Base-by-base conservation (phyloP, 2,888 invertebrate genomes). In the Meghimatium bilineatum region DNA sequence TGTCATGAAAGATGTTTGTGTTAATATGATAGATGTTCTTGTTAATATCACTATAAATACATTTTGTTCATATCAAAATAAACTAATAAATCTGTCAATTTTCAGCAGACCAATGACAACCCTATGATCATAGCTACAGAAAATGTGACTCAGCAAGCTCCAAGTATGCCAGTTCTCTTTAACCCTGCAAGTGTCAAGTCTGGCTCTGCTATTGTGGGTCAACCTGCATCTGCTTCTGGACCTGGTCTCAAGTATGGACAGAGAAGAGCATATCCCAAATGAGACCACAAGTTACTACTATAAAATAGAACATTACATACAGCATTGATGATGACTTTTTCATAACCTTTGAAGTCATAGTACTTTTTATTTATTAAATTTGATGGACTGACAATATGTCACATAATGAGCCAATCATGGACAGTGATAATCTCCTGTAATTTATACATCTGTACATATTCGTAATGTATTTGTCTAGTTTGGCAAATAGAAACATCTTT, bases 171-270 rank as follows among this genome's bases (percentile, higher is more conserved):
- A 2, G 87, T 89, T 79, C 89, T 93, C 90, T 93, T 91, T 87
- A 91, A 92, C 86, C 93, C 93, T 1, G 86, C 92, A 66, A 93
- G 94, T 94, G 85, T 94, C 94, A 92, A 60, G 26, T 29, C 63
- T n/a, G 38, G 76, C 0, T 66, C 67, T 12, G 6, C 84, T 32
- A 60, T 52, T 23, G 52, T 38, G n/a, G 76, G 71, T 17, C 93
- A 94, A 90, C 94, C 94, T 88, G 94, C 95, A 88, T 95, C 95
- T 89, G 93, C 95, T 85, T 95, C 95, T 85, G 94, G 95, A 80
- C 94, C 95, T 75, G 94, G 95, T 93, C 90, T 89, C 85, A 87
- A 87, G 82, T 88, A 89, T 23, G 87, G 88, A 52, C 90, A 89
- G 76, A 83, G 90, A 74, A 82, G 90, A 63, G 87, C 88, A 6